Evolutionary conservation across 2,113 vertebrate genomes (phyloP), one percentile per base, ranked within the genome.

Genomic region (Rhinoptilus africanus): DNA sequence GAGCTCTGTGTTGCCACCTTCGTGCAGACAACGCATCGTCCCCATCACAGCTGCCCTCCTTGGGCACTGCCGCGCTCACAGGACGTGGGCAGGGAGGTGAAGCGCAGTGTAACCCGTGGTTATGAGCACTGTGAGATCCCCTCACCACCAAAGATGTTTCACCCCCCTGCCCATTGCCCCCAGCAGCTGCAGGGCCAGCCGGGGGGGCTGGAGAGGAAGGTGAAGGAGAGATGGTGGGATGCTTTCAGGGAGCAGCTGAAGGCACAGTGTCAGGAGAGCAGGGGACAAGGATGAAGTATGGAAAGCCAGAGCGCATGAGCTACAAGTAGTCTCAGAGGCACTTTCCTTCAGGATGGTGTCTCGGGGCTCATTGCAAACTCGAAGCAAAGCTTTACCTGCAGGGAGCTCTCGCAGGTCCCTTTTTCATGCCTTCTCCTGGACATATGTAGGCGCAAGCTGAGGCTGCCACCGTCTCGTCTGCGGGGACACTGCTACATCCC

Each of bases 251-350:
- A 60, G n/a, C 43, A 60, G 71, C 19, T 73, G 90, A 56, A 35
- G 81, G 26, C 14, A 34, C 57, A 35, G 30, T 10, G 10, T 10
- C 53, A 57, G 73, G 34, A 84, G 60, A 78, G 27, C 71, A 51
- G 41, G 48, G 21, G 12, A 16, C 62, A 24, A 64, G 54, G 39
- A 24, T 51, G 7, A 72, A 45, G 11, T 1, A 0, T 6, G 35
- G 63, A 50, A 66, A 82, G 63, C 2, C 48, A 43, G 37, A 71
- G n/a, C 63, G 27, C 15, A 3, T 5, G 48, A 57, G 62, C 27
- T 32, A 5, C 22, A 26, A 43, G n/a, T 4, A 9, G 3, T 5
- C 57, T 54, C 0, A 0, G 12, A 43, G 26, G 6, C 1, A 4
- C 18, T 14, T 62, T 56, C 5, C 4, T 34, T 48, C 34, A 20